These are phyloP conservation scores for Coracias cyanogaster DNA, from an alignment of 2,797 vertebrate species.

Conservation along the genomic window DNA sequence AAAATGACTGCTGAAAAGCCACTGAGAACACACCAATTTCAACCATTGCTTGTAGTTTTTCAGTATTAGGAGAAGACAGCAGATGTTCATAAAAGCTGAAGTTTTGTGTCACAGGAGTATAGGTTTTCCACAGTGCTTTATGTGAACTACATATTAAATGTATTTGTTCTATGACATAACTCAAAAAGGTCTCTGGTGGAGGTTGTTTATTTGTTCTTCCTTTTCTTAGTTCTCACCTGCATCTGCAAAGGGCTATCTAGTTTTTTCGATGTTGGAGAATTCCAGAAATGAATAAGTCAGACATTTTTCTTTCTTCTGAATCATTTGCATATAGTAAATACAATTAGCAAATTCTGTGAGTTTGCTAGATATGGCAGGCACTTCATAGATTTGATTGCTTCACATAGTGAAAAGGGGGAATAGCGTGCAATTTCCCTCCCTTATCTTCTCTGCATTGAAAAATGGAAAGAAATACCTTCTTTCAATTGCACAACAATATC, in stretches of 20 bases:
- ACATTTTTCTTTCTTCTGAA: not conserved
- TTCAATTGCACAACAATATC: not conserved
- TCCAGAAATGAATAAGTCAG: not conserved
- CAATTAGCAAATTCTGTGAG: not conserved
- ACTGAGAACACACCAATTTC: not conserved
- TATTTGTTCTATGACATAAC: not conserved
- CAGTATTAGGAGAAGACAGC: not conserved
- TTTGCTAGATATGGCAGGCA: not conserved
- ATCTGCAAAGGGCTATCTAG: not conserved
- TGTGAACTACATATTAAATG: not conserved
- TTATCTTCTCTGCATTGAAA: not conserved
- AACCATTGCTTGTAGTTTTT: not conserved
- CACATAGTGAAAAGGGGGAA: not conserved
- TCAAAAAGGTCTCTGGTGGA: not conserved
- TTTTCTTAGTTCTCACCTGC: not conserved
- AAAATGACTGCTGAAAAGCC: not conserved
- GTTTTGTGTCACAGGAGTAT: not conserved
- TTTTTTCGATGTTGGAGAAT: not conserved
- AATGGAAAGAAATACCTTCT: not conserved
- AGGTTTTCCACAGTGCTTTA: not conserved
- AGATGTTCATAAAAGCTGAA: not conserved
- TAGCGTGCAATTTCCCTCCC: accelerated
- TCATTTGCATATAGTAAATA: not conserved
- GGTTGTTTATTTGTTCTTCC: not conserved
- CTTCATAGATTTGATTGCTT: not conserved